A percentile compares a stretch with the other conserved stretches of the same genome.
These are phyloP conservation scores for Cyprinodon brontotheroides DNA, from an alignment of 2,113 vertebrate species.

Conservation along the genomic window DNA sequence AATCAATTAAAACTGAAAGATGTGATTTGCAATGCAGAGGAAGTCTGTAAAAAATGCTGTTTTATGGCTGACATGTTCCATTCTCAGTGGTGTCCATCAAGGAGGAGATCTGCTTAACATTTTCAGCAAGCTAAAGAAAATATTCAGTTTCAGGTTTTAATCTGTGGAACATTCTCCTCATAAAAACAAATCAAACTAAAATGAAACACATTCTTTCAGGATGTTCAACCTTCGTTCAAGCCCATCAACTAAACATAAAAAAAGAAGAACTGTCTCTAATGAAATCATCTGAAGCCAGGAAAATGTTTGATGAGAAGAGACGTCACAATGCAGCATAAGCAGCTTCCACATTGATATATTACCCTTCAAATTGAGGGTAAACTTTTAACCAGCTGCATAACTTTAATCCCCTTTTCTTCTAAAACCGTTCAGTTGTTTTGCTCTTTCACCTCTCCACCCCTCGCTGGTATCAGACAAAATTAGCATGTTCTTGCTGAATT, in stretches of 20 bases:
- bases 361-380: too few relatives aligned
- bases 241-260: conserved; percentile 14
- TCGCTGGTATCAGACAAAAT: neutral
- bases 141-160: neutral
- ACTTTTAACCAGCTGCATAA: too few relatives aligned
- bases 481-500: neutral
- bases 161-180: neutral
- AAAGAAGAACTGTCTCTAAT: too few relatives aligned
- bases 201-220: conserved; percentile 30
- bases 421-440: too few relatives aligned
- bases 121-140: neutral
- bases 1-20: conserved; percentile 39
- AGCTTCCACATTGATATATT: too few relatives aligned
- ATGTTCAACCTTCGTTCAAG: conserved; percentile 31
- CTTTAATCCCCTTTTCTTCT: too few relatives aligned
- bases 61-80: conserved; percentile 24
- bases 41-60: conserved; percentile 18
- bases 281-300: too few relatives aligned
- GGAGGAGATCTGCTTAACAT: neutral
- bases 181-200: conserved; percentile 18
- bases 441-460: too few relatives aligned
- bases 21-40: conserved; percentile 42
- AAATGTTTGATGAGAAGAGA: too few relatives aligned
- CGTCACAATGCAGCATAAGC: too few relatives aligned
- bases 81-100: conserved; percentile 30